Base-by-base conservation (phyloP, 1,140 invertebrate genomes). In the Drosophila mojavensis region DNA sequence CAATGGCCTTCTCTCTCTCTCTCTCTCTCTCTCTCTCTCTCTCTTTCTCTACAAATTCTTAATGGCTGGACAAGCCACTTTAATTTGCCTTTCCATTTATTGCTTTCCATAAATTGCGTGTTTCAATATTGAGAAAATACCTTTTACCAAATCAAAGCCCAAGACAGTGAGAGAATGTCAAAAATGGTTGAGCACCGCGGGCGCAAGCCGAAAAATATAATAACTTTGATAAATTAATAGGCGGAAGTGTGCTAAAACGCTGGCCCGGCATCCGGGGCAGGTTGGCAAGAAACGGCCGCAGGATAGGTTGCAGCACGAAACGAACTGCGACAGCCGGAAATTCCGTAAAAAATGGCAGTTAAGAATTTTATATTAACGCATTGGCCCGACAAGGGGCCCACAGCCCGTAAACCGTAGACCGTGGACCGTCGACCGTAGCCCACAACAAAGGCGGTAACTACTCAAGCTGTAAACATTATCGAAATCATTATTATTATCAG, bases 191-290 rank as follows among this genome's bases (percentile, higher is more conserved):
- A 61, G 7, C 24, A 54, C 77, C 74, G 33, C 63, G 39, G 11
- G 70, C 51, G 43, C 59, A 48, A 67, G 36, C 20, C 20, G 3
- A 50, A 65, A 75, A 53, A 59, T 43, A 64, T 55, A 80, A 73
- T 82, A 63, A 79, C 72, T 81, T 86, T 88, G 75, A 86, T 86
- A 88, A 88, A 86, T 86, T 82, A 88, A 88, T 82, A 88, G 71
- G 58, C 69, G 75, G 79, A 78, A 65, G 61, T 50, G 54, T 20
- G 47, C 36, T 47, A 26, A 43, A 43, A 28, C 50, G 30, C 30
- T 73, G 47, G 73, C 48, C 56, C 53, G 47, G 33, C 47, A 61
- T 5, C 5, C 11, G 11, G 10, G 39, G 54, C 70, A 79, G 79
- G 79, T 75, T 71, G 64, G 39, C 20, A 48, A 64, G 45, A 51